Conservation (phyloP, 2,888 invertebrate species). For the Drosophila kokeensis region DNA sequence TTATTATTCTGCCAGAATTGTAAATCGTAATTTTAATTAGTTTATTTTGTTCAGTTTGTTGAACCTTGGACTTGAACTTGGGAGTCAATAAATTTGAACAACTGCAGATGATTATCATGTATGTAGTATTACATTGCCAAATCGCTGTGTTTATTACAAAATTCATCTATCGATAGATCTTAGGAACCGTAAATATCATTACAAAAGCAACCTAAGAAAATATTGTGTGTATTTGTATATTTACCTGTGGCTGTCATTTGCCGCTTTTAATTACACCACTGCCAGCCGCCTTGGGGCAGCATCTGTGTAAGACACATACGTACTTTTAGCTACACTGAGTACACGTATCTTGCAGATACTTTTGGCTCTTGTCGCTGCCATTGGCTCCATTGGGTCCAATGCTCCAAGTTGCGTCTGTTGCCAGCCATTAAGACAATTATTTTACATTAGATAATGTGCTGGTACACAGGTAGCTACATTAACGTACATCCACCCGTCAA, state of each 20-base stretch:
- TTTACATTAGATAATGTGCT: constrained; percentile 58
- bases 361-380: constrained; percentile 32
- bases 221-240: constrained; percentile 20
- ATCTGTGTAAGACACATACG: constrained; percentile 14
- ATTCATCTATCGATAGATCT: constrained; percentile 53
- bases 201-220: constrained; percentile 24
- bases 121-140: constrained; percentile 13
- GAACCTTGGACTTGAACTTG: constrained; percentile 38
- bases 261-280: constrained; percentile 71
- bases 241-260: constrained; percentile 68
- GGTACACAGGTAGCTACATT: constrained; percentile 24
- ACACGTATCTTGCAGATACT: constrained; percentile 56
- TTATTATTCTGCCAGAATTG: background rate
- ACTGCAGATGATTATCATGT: constrained; percentile 6
- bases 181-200: constrained; percentile 36
- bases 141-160: constrained; percentile 56
- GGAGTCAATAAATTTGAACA: constrained; percentile 13
- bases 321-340: constrained; percentile 41
- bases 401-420: constrained; percentile 19
- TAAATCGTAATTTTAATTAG: constrained; percentile 12
- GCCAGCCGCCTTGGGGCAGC: constrained; percentile 27
- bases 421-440: constrained; percentile 64
- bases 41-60: constrained; percentile 17
- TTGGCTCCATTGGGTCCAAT: background rate
- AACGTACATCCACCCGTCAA: constrained; percentile 8